Evolutionary conservation across 2,113 vertebrate species (phyloP).

Genomic region (Elephantulus edwardii): DNA sequence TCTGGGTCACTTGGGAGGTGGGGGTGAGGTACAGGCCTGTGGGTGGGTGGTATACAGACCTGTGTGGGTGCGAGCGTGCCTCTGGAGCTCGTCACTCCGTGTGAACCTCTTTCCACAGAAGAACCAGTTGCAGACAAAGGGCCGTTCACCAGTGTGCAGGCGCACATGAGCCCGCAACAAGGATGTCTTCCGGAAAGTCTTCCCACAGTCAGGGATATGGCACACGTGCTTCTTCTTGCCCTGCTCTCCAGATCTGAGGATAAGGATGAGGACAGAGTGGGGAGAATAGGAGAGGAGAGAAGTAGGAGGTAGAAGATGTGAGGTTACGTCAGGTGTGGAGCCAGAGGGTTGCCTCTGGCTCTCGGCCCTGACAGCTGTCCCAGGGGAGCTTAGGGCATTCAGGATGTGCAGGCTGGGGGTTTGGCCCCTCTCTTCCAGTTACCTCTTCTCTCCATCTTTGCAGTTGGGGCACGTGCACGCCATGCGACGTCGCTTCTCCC

Average conservation of each 20-base stretch:
- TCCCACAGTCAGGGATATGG: slow-evolving; percentile 95
- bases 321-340: background rate
- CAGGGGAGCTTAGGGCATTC: no score
- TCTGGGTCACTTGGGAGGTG: background rate
- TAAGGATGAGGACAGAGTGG: background rate
- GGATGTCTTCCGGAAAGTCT: slow-evolving; percentile 96
- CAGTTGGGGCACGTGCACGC: slow-evolving; percentile 99
- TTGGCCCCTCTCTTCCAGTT: background rate
- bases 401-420: background rate
- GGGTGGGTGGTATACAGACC: slow-evolving; percentile 81
- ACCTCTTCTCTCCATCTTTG: slow-evolving; percentile 97
- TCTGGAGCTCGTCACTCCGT: slow-evolving; percentile 94
- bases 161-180: slow-evolving; percentile 95
- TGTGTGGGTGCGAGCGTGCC: slow-evolving; percentile 96
- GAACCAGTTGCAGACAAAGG: slow-evolving; percentile 97
- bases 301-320: no score
- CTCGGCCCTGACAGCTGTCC: background rate
- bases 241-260: slow-evolving; percentile 90
- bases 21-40: background rate
- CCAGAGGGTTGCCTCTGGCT: background rate
- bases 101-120: slow-evolving; percentile 98
- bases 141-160: slow-evolving; percentile 95
- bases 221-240: slow-evolving; percentile 98
- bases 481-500: slow-evolving; percentile 95
- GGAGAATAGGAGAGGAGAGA: background rate